phyloP scores from a whole-genome alignment of 2,797 vertebrate genomes.

The Hephaestus fuliginosus region DNA sequence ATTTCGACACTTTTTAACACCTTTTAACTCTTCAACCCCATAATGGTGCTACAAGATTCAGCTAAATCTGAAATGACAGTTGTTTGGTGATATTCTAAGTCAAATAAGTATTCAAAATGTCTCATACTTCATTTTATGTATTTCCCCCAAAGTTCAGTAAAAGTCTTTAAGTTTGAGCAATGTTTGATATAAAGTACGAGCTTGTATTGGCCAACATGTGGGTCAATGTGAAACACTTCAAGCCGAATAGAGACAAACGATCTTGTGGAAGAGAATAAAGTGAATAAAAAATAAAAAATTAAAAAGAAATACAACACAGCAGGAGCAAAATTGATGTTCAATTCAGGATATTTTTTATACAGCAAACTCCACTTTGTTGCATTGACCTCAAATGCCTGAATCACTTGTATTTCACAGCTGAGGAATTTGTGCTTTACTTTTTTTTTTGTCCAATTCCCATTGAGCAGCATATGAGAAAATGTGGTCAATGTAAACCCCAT shows the following conservation, averaged over 20 bases:
- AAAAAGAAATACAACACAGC: not conserved
- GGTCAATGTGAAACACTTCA: not conserved
- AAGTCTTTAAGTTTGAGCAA: too few species aligned
- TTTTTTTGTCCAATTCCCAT: not conserved
- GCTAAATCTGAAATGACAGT: not conserved
- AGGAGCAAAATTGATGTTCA: not conserved
- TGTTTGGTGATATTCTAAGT: not conserved
- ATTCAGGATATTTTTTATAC: not conserved
- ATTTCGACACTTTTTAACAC: not conserved
- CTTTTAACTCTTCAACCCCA: too few species aligned
- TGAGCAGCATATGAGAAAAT: not conserved
- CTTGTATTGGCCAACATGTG: too few species aligned
- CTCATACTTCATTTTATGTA: too few species aligned
- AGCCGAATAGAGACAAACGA: not conserved
- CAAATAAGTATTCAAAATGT: too few species aligned
- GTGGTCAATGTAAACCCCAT: not conserved
- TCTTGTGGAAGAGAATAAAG: not conserved
- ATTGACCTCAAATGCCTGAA: not conserved
- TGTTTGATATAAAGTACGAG: too few species aligned
- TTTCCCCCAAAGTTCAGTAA: too few species aligned
- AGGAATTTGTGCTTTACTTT: not conserved
- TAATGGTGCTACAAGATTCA: not conserved
- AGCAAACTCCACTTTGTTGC: not conserved
- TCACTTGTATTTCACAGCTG: not conserved
- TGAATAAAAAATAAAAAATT: not conserved